Evolutionary conservation across 2,113 vertebrate species (phyloP).

Genomic region (Mustela nigripes): DNA sequence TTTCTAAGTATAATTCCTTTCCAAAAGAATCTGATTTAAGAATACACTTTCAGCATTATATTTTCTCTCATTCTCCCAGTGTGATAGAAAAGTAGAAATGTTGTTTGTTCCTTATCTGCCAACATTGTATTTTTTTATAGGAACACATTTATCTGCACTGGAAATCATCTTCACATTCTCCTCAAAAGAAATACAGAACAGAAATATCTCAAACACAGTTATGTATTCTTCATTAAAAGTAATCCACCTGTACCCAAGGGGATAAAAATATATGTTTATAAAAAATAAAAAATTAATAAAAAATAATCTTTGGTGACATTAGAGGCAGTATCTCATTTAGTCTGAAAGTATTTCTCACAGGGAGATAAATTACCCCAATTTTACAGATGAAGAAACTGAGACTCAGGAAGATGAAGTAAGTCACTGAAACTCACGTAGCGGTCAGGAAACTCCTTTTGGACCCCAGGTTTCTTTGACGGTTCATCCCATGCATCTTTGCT

Average conservation of each 20-base stretch:
- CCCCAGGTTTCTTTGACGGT: background rate
- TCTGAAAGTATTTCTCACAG: background rate
- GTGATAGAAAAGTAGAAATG: background rate
- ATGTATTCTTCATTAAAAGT: background rate
- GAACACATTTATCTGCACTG: background rate
- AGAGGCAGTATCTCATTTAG: background rate
- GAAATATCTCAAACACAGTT: background rate
- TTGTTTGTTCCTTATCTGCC: background rate
- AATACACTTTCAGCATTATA: background rate
- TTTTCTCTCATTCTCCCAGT: background rate
- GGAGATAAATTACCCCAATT: background rate
- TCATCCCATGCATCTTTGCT: accelerated
- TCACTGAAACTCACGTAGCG: background rate
- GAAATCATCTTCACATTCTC: background rate
- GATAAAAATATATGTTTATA: too few species aligned
- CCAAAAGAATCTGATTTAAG: background rate
- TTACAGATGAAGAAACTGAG: background rate
- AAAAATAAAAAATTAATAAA: too few species aligned
- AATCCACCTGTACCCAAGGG: background rate
- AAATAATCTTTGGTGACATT: background rate
- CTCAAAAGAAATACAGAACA: background rate
- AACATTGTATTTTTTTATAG: background rate
- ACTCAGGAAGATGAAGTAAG: background rate
- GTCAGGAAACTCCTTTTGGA: background rate
- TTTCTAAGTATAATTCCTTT: background rate